Conservation (phyloP, 1,140 invertebrate genomes). For the Mya arenaria region DNA sequence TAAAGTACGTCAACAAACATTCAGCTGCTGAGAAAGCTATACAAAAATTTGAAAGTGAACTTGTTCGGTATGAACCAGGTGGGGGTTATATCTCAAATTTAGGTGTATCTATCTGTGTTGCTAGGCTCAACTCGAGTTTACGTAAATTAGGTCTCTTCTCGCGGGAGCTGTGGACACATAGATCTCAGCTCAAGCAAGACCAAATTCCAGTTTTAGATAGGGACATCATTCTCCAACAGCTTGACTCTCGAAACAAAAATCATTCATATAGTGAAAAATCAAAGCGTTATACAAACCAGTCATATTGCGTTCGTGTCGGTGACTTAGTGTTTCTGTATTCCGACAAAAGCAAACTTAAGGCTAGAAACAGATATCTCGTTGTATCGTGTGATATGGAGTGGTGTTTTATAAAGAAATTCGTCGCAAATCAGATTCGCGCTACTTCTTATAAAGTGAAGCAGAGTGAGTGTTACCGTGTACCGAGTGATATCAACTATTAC, state of each 20-base stretch:
- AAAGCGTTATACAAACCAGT: neutral
- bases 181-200: slow-evolving; percentile 1
- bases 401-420: slow-evolving; percentile 53
- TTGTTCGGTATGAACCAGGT: neutral
- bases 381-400: slow-evolving; percentile 42
- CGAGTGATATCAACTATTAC: too few relatives aligned
- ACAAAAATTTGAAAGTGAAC: slow-evolving; percentile 25
- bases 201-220: neutral
- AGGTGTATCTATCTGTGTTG: neutral
- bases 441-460: slow-evolving; percentile 47
- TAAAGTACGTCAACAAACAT: neutral
- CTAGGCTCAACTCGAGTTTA: neutral
- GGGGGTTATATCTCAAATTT: neutral
- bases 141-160: neutral
- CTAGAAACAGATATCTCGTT: slow-evolving; percentile 38
- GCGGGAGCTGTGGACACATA: neutral
- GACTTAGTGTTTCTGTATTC: slow-evolving; percentile 53
- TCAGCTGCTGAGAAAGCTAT: slow-evolving; percentile 41
- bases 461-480: slow-evolving; percentile 42
- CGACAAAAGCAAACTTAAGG: slow-evolving; percentile 30
- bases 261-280: neutral
- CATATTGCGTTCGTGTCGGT: neutral
- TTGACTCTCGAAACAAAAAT: neutral
- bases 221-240: slow-evolving; percentile 3
- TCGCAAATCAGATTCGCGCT: slow-evolving; percentile 31